These are phyloP conservation scores for Torymus auratus DNA, from an alignment of 2,888 invertebrate genomes.

Conservation along the genomic window DNA sequence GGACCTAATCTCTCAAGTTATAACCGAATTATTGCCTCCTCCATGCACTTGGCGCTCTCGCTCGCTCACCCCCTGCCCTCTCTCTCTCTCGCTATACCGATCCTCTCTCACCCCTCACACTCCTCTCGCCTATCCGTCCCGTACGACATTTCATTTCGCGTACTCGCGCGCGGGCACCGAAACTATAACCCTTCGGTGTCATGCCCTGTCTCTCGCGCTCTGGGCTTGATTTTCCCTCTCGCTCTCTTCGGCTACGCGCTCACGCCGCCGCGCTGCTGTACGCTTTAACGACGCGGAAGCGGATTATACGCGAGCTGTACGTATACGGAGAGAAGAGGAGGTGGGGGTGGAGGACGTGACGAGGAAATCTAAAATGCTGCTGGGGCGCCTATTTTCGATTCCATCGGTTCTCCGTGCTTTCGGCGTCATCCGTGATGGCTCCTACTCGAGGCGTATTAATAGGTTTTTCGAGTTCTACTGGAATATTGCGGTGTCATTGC, in stretches of 20 bases:
- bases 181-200: conserved; percentile 51
- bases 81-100: conserved; percentile 4
- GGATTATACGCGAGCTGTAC: conserved; percentile 24
- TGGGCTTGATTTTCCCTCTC: no score
- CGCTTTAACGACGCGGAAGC: conserved; percentile 33
- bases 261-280: no score
- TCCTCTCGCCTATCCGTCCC: conserved; percentile 21
- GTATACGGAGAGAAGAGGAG: not conserved
- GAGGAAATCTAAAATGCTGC: conserved; percentile 36
- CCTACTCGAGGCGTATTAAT: no score
- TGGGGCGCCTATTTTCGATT: conserved; percentile 12
- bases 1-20: conserved; percentile 78
- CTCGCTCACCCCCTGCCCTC: conserved; percentile 1
- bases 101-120: not conserved
- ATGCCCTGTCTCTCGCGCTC: conserved; percentile 6
- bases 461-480: no score
- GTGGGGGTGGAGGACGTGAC: conserved; percentile 5
- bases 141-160: conserved; percentile 56
- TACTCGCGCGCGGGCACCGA: conserved; percentile 40
- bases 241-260: no score
- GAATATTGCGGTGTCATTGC: no score
- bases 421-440: no score
- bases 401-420: not conserved
- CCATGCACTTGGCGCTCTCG: conserved; percentile 44
- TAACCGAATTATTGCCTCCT: conserved; percentile 77